phyloP scores from a whole-genome alignment of 1,140 invertebrate genomes.

The Drosophila sulfurigaster region DNA sequence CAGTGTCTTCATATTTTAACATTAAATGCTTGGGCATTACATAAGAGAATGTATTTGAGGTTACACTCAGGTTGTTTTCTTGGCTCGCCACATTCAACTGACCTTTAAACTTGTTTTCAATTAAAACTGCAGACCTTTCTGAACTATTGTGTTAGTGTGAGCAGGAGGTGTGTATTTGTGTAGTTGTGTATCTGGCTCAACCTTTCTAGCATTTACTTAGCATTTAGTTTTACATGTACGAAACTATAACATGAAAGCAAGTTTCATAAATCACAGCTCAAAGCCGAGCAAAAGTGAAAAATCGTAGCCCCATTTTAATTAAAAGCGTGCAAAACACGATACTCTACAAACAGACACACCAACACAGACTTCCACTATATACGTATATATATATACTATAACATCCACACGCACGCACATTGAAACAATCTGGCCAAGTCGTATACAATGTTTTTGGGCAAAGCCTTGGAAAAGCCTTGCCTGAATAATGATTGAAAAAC shows the following conservation, averaged over 20 bases:
- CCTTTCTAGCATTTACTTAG: constrained; percentile 78
- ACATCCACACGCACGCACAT: constrained; percentile 21
- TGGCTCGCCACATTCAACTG: constrained; percentile 59
- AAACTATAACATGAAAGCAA: constrained; percentile 80
- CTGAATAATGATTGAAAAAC: constrained; percentile 83
- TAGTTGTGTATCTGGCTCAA: constrained; percentile 34
- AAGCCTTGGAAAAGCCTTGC: constrained; percentile 75
- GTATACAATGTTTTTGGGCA: constrained; percentile 72
- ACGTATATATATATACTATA: constrained; percentile 21
- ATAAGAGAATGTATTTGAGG: constrained; percentile 29
- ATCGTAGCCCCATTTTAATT: constrained; percentile 82
- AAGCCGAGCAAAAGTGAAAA: constrained; percentile 77
- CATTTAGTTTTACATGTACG: constrained; percentile 73
- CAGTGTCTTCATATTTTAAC: constrained; percentile 68
- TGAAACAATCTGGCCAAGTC: constrained; percentile 43
- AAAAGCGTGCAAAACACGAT: constrained; percentile 83
- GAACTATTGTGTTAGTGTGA: constrained; percentile 16
- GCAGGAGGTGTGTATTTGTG: constrained; percentile 2
- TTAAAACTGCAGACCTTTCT: constrained; percentile 59
- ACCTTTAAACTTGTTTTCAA: constrained; percentile 80
- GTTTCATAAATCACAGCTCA: constrained; percentile 79
- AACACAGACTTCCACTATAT: not conserved
- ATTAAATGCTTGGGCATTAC: constrained; percentile 54
- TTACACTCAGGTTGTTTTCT: constrained; percentile 39
- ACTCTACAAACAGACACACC: constrained; percentile 52